Base-by-base conservation (phyloP, 2,888 invertebrate genomes). In the Rhagium mordax region DNA sequence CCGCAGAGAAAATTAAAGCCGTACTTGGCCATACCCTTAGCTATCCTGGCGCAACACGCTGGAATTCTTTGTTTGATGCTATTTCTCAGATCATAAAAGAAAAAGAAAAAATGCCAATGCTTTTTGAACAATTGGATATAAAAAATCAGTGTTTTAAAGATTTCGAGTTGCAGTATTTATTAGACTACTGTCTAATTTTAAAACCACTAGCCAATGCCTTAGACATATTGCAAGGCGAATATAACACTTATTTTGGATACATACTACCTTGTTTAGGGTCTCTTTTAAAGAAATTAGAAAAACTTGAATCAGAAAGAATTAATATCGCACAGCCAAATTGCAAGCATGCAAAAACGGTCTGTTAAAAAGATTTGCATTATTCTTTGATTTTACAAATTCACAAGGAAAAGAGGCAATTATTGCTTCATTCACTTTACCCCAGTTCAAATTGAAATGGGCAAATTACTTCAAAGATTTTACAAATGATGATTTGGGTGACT, bases 21-120 rank as follows among this genome's bases (percentile, higher is more conserved):
- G 24, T 57, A 13, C 65, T 76, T 41, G 74, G 74, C 13, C 76
- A 77, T 49, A 71, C 69, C 24, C 24, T 24, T 24, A 24, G 24
- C 24, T 24, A 24, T n/a, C 77, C 77, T 16, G 75, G 72, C 10
- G 62, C 29, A 60, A 78, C 77, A 33, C 47, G 75, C 6, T 74
- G 74, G 77, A 75, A 78, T 68, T 77, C 75, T n/a, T 62, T 65
- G 10, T 74, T 65, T 59, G 73, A 77, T 57, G 24, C 67, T 13
- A 27, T 77, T n/a, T 62, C 71, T 3, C 75, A 73, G 69, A 75
- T 70, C 64, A 27, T 74, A 49, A 47, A 20, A 33, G 64, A 71
- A 47, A 74, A 73, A 74, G 55, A 61, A 51, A 67, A 73, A 49
- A 49, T 66, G 41, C 13, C 29, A 47, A 10, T 24, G 33, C 51